Percentiles rank a stretch among this genome's conserved stretches.
Evolutionary conservation across 64 coral and sea anemone species (phyloP).

Genomic region (Pocillopora damicornis): DNA sequence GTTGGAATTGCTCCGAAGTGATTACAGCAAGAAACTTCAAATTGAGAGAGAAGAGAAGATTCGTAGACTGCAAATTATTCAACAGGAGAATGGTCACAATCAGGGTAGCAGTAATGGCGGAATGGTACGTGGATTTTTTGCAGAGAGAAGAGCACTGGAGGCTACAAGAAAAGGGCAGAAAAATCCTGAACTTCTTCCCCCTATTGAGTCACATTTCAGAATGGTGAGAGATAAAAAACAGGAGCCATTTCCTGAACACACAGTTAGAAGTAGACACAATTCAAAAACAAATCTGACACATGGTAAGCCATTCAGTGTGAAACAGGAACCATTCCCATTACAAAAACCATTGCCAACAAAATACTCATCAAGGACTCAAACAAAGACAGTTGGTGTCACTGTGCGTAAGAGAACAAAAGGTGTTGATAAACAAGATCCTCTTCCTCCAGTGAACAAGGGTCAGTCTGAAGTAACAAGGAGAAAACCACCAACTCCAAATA

Average conservation of each 20-base stretch:
- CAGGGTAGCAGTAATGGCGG: slow-evolving; percentile 39
- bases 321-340: background rate
- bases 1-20: slow-evolving; percentile 70
- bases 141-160: slow-evolving; percentile 81
- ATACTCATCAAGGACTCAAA: slow-evolving; percentile 17
- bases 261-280: slow-evolving; percentile 3
- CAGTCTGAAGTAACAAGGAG: background rate
- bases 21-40: slow-evolving; percentile 80
- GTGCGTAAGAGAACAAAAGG: slow-evolving; percentile 64
- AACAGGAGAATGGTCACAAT: slow-evolving; percentile 26
- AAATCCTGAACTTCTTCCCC: slow-evolving; percentile 60
- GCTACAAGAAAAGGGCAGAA: slow-evolving; percentile 48
- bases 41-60: slow-evolving; percentile 74
- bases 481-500: slow-evolving; percentile 83
- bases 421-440: slow-evolving; percentile 80
- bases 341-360: background rate
- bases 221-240: slow-evolving; percentile 64
- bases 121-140: slow-evolving; percentile 92
- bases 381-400: slow-evolving; percentile 23
- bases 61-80: slow-evolving; percentile 37
- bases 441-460: slow-evolving; percentile 67
- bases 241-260: background rate
- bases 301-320: slow-evolving; percentile 23
- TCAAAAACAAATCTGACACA: background rate
- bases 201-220: slow-evolving; percentile 81